phyloP scores from a whole-genome alignment of 64 coral and sea anemone genomes.

The Actinia equina region DNA sequence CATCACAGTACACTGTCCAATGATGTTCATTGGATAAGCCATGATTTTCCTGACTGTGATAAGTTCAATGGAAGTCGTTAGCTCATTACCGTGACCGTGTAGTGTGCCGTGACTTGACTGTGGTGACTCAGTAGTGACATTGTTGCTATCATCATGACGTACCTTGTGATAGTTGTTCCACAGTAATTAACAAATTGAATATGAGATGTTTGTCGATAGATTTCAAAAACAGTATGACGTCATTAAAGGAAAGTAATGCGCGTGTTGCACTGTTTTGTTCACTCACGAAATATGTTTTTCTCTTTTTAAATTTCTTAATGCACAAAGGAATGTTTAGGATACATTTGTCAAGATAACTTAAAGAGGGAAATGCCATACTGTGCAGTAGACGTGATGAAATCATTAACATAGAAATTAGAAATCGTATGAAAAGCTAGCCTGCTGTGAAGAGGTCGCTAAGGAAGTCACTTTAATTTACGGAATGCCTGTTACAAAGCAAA shows the following conservation, averaged over 20 bases:
- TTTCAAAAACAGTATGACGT: background rate
- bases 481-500: background rate
- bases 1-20: too few species aligned
- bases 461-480: constrained; percentile 9
- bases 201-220: background rate
- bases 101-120: too few species aligned
- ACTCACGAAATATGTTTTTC: background rate
- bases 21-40: too few species aligned
- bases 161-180: too few species aligned
- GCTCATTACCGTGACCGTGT: background rate
- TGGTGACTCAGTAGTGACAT: too few species aligned
- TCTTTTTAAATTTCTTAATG: background rate
- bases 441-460: background rate
- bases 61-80: too few species aligned
- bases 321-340: background rate
- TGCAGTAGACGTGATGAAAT: constrained; percentile 17
- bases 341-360: background rate
- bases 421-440: constrained; percentile 1
- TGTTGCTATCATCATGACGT: too few species aligned
- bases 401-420: constrained; percentile 12
- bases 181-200: too few species aligned
- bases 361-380: background rate
- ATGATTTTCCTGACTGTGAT: too few species aligned
- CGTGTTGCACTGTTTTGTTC: background rate
- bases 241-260: background rate